phyloP scores from a whole-genome alignment of 2,797 vertebrate genomes.

The Pangasius krempfi region DNA sequence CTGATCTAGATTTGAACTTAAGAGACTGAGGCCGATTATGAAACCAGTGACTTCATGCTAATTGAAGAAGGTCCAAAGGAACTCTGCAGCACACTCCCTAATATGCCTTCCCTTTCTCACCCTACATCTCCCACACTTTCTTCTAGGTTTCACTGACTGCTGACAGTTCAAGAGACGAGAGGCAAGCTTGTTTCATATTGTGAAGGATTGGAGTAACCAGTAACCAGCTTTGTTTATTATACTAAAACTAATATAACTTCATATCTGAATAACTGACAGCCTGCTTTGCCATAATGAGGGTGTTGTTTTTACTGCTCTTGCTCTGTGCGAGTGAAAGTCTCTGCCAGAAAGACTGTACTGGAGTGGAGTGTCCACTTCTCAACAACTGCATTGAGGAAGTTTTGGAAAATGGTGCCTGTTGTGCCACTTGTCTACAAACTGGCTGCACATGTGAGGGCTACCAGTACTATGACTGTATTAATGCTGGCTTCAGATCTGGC shows the following conservation, averaged over 20 bases:
- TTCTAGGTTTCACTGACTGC: constrained; percentile 57
- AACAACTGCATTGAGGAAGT: constrained; percentile 87
- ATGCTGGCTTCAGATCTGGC: constrained; percentile 86
- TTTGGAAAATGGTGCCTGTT: constrained; percentile 82
- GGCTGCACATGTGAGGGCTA: constrained; percentile 93
- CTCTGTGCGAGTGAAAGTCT: constrained; percentile 48
- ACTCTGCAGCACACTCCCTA: constrained; percentile 66
- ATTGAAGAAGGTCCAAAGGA: constrained; percentile 70
- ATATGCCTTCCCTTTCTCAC: constrained; percentile 62
- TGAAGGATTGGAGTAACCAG: constrained; percentile 54
- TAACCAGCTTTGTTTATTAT: constrained; percentile 12
- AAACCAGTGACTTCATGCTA: constrained; percentile 56
- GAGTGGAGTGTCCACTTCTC: constrained; percentile 77
- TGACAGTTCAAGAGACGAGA: constrained; percentile 39
- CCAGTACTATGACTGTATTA: constrained; percentile 93
- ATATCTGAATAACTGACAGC: constrained; percentile 40
- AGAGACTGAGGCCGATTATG: constrained; percentile 59
- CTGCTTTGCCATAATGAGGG: constrained; percentile 49
- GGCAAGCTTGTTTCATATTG: constrained; percentile 42
- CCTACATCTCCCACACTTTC: constrained; percentile 62
- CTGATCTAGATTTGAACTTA: constrained; percentile 32
- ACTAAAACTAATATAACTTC: constrained; percentile 38
- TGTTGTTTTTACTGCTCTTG: constrained; percentile 62
- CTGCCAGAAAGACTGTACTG: constrained; percentile 84
- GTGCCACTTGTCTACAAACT: constrained; percentile 80